A percentile compares a stretch with the other conserved stretches of the same genome.
Evolutionary conservation across 2,113 vertebrate species (phyloP).

Genomic region (Chaetodon auriga): DNA sequence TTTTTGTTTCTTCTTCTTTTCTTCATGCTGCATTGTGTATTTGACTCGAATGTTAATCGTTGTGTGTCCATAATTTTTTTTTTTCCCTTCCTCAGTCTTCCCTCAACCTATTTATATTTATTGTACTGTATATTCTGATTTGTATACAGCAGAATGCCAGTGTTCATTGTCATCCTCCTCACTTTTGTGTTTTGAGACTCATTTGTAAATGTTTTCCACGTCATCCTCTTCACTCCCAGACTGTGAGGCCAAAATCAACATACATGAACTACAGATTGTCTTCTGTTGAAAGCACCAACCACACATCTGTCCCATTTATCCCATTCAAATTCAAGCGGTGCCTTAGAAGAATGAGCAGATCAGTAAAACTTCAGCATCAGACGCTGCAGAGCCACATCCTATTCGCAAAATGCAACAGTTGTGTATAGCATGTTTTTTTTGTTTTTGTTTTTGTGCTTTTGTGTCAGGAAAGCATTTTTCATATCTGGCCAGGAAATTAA

Average conservation of each 20-base stretch:
- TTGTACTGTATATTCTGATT: conserved; percentile 66
- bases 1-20: conserved; percentile 56
- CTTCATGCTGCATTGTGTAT: conserved; percentile 72
- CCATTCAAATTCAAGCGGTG: conserved; percentile 60
- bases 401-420: conserved; percentile 21
- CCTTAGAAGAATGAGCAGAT: conserved; percentile 62
- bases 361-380: conserved; percentile 24
- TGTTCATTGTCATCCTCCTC: conserved; percentile 39
- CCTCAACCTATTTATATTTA: conserved; percentile 77
- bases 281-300: conserved; percentile 15
- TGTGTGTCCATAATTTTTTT: conserved; percentile 59
- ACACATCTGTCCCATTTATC: conserved; percentile 18
- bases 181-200: neutral
- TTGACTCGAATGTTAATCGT: conserved; percentile 80
- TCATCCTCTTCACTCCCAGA: conserved; percentile 1
- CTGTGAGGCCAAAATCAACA: conserved; percentile 40
- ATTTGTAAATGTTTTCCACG: conserved; percentile 45
- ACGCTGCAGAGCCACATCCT: neutral
- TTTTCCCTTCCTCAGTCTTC: conserved; percentile 54
- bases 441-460: conserved; percentile 6
- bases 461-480: conserved; percentile 25
- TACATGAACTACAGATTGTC: neutral
- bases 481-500: neutral
- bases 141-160: conserved; percentile 58
- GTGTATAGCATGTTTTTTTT: conserved; percentile 7